Evolutionary conservation across 2,113 vertebrate genomes (phyloP).

Genomic region (Lutjanus erythropterus): DNA sequence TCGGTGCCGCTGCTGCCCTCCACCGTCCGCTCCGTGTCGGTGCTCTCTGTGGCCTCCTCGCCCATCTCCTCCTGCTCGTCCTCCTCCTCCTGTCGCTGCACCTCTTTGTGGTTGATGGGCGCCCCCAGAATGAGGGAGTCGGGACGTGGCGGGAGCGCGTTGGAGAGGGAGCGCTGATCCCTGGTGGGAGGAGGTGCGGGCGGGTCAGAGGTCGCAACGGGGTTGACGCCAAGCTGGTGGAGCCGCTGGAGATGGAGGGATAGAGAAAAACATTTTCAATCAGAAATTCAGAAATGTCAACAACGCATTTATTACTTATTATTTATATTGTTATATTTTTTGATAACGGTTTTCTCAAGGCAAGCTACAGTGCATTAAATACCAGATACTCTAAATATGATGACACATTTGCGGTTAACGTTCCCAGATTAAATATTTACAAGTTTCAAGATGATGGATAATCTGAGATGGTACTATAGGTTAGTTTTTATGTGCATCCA

Average conservation of each 20-base stretch:
- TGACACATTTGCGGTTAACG: not conserved
- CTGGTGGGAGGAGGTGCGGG: constrained; percentile 73
- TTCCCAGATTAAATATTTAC: not conserved
- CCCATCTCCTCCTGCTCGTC: constrained; percentile 86
- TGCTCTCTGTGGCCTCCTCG: constrained; percentile 81
- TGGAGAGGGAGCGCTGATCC: constrained; percentile 78
- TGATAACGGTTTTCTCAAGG: not conserved
- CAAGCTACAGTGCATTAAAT: not conserved
- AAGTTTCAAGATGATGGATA: not conserved
- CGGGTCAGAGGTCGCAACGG: constrained; percentile 62
- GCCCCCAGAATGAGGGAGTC: constrained; percentile 85
- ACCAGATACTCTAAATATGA: not conserved
- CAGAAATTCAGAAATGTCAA: not conserved
- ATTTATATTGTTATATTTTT: too few relatives aligned
- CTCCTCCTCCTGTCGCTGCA: constrained; percentile 83
- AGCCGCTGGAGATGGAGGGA: constrained; percentile 86
- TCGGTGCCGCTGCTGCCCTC: constrained; percentile 94
- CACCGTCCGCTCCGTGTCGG: constrained; percentile 88
- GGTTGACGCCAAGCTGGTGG: constrained; percentile 83
- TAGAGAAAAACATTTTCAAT: not conserved
- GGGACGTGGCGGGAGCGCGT: constrained; percentile 74
- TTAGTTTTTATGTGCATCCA: not conserved
- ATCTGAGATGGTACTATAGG: not conserved
- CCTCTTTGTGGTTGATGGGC: constrained; percentile 88
- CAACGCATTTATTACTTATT: too few relatives aligned